Percentiles rank a stretch among this genome's conserved stretches.
phyloP scores from a whole-genome alignment of 35 echinoderm and acorn worm species.

The Apostichopus japonicus region DNA sequence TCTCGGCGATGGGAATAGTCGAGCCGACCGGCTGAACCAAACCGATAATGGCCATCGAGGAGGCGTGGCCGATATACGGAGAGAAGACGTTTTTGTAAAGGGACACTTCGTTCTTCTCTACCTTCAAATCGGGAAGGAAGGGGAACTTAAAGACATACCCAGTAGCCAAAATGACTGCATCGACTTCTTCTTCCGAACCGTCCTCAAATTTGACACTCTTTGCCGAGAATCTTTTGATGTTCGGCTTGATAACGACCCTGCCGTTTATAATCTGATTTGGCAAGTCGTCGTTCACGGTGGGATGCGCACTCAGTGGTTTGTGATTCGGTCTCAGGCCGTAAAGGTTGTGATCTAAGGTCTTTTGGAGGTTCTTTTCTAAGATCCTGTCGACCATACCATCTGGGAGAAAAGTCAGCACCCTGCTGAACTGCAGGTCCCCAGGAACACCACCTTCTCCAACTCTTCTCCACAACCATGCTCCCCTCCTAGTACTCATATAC shows the following conservation, averaged over 20 bases:
- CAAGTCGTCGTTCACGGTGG: slow-evolving; percentile 78
- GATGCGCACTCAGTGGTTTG: slow-evolving; percentile 34
- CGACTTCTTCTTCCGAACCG: slow-evolving; percentile 80
- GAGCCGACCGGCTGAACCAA: slow-evolving; percentile 78
- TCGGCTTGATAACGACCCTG: slow-evolving; percentile 68
- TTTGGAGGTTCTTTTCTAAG: not conserved
- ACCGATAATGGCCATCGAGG: slow-evolving; percentile 77
- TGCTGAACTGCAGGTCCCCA: not conserved
- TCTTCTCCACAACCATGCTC: slow-evolving; percentile 21
- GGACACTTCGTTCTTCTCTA: slow-evolving; percentile 70
- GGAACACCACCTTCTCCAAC: slow-evolving; percentile 17
- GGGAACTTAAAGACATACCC: slow-evolving; percentile 88
- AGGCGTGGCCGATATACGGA: slow-evolving; percentile 47
- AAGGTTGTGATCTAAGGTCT: slow-evolving; percentile 44
- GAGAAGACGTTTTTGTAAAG: slow-evolving; percentile 91
- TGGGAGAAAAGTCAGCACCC: not conserved
- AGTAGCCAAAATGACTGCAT: slow-evolving; percentile 83
- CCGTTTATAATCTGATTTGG: slow-evolving; percentile 74
- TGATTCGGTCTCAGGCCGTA: slow-evolving; percentile 76
- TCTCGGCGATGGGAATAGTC: slow-evolving; percentile 85
- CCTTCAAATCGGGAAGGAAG: slow-evolving; percentile 68
- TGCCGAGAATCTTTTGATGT: slow-evolving; percentile 74
- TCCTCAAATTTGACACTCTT: slow-evolving; percentile 84
- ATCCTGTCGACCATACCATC: not conserved
- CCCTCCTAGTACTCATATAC: slow-evolving; percentile 56